These are phyloP conservation scores for Acronicta alni DNA, from an alignment of 2,888 invertebrate genomes.

Conservation along the genomic window DNA sequence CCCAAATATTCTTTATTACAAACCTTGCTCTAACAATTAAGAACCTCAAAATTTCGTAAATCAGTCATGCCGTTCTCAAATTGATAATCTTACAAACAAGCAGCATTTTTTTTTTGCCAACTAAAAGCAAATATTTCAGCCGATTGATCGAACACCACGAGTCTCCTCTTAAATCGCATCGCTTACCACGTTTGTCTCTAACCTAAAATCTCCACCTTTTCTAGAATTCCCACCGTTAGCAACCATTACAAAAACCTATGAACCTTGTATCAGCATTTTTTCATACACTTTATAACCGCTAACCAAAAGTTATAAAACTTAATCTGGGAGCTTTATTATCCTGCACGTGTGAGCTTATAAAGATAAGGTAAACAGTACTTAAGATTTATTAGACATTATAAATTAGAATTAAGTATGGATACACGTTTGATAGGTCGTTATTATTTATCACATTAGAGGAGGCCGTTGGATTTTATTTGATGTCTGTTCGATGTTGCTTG, in stretches of 20 bases:
- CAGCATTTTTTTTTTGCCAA: too few relatives aligned
- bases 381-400: constrained; percentile 61
- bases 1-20: too few relatives aligned
- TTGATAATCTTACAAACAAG: too few relatives aligned
- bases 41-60: too few relatives aligned
- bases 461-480: constrained; percentile 46
- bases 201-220: too few relatives aligned
- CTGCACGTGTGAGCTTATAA: constrained; percentile 59
- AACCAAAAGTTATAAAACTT: constrained; percentile 52
- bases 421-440: constrained; percentile 49
- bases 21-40: too few relatives aligned
- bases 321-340: constrained; percentile 54
- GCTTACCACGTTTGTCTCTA: too few relatives aligned
- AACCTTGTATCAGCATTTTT: constrained; percentile 22
- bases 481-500: constrained; percentile 28
- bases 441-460: constrained; percentile 42
- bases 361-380: constrained; percentile 60
- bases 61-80: too few relatives aligned
- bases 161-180: too few relatives aligned
- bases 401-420: constrained; percentile 59
- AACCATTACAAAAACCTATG: constrained; percentile 6
- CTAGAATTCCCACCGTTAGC: background rate
- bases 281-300: constrained; percentile 24
- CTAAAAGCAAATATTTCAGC: too few relatives aligned
- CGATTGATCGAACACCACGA: too few relatives aligned